Evolutionary conservation across 1,140 invertebrate genomes (phyloP).

Genomic region (Brachionus calyciflorus): DNA sequence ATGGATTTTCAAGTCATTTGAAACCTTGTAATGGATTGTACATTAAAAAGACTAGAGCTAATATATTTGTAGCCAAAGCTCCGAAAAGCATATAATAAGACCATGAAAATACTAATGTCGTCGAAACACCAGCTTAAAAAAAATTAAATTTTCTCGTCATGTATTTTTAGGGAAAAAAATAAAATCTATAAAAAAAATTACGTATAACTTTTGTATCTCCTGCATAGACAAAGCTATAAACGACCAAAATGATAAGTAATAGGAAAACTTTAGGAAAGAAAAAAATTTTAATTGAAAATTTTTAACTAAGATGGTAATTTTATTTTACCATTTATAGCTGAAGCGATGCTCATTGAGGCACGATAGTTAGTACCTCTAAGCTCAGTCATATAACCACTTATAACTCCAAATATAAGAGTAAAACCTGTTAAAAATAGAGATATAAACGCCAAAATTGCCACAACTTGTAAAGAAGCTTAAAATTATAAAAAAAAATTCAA

Average conservation of each 20-base stretch:
- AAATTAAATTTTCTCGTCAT: neutral
- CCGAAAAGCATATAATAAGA: conserved; percentile 35
- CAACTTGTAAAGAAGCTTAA: conserved; percentile 34
- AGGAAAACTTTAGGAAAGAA: conserved; percentile 12
- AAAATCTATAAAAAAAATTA: too few species aligned
- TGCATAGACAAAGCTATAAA: conserved; percentile 37
- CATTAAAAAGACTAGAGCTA: conserved; percentile 24
- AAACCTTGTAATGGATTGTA: conserved; percentile 38
- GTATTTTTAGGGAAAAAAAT: neutral
- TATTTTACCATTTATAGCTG: conserved; percentile 1
- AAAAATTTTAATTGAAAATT: neutral
- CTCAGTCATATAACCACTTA: conserved; percentile 23
- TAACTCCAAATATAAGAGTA: neutral
- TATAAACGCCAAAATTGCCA: conserved; percentile 34
- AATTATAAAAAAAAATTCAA: neutral
- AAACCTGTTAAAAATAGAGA: conserved; percentile 20
- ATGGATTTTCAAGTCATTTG: conserved; percentile 19
- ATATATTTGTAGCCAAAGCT: conserved; percentile 21
- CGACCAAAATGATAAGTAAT: conserved; percentile 26
- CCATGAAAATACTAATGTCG: conserved; percentile 43
- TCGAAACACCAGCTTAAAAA: conserved; percentile 26
- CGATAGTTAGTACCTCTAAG: conserved; percentile 22
- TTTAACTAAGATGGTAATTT: neutral
- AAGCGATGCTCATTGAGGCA: neutral
- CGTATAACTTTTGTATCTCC: conserved; percentile 38